A percentile compares a stretch with the other conserved stretches of the same genome.
phyloP scores from a whole-genome alignment of 2,797 vertebrate species.

The Trachops cirrhosus region DNA sequence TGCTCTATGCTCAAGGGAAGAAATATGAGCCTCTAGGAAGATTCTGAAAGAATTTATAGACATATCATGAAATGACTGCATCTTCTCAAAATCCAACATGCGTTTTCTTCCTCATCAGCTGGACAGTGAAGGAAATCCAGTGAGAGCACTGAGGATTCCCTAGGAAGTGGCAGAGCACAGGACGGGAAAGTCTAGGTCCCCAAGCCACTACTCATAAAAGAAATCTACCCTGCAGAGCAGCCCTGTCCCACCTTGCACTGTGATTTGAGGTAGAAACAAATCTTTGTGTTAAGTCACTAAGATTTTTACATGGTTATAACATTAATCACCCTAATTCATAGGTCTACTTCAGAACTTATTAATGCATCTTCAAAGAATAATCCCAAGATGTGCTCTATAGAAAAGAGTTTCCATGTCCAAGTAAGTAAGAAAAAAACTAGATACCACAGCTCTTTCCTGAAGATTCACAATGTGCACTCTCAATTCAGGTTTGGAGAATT shows the following conservation, averaged over 20 bases:
- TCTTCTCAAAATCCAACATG: neutral
- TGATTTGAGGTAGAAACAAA: neutral
- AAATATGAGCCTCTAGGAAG: neutral
- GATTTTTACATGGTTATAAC: neutral
- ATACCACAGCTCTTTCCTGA: neutral
- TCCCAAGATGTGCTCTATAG: neutral
- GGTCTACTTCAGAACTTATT: neutral
- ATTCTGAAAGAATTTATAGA: neutral
- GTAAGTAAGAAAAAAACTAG: neutral
- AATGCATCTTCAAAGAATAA: neutral
- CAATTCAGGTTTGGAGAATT: neutral
- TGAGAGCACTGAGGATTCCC: neutral
- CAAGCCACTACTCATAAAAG: neutral
- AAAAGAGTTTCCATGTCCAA: neutral
- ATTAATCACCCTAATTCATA: neutral
- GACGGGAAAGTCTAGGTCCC: neutral
- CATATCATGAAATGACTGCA: neutral
- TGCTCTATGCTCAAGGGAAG: neutral
- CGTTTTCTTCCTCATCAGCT: neutral
- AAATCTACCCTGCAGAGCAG: neutral
- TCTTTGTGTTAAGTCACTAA: neutral
- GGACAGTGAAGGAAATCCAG: neutral
- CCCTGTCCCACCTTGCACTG: rapidly evolving
- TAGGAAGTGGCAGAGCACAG: neutral
- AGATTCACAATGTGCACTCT: neutral